These are phyloP conservation scores for Chionoecetes opilio DNA, from an alignment of 1,140 invertebrate species.

Conservation along the genomic window DNA sequence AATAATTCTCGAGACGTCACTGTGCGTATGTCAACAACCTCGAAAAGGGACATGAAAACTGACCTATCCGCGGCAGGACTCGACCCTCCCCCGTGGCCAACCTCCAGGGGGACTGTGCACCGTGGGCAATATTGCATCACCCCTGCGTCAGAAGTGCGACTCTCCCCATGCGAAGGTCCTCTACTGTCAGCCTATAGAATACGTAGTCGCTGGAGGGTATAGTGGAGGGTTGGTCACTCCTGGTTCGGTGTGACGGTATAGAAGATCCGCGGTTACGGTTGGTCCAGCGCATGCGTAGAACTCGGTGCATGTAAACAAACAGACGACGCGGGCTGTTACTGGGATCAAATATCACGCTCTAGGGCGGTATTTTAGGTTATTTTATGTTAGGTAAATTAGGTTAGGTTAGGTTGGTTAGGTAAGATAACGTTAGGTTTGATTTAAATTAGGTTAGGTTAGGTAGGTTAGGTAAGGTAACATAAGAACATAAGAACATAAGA, in stretches of 20 bases:
- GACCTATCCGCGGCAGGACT: neutral
- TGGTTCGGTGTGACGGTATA: neutral
- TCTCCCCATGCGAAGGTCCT: neutral
- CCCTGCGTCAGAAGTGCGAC: conserved; percentile 27
- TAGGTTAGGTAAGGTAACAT: too few species aligned
- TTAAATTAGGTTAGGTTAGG: too few species aligned
- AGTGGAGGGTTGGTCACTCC: neutral
- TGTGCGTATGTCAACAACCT: neutral
- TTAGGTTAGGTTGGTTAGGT: too few species aligned
- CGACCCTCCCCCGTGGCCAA: neutral
- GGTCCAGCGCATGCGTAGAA: too few species aligned
- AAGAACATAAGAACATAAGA: too few species aligned
- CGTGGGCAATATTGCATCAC: conserved; percentile 48
- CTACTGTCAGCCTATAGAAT: neutral
- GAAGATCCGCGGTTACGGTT: too few species aligned
- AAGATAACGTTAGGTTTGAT: too few species aligned
- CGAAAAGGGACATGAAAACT: neutral
- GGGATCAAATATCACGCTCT: too few species aligned
- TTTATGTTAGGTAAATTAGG: too few species aligned
- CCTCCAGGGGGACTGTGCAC: neutral
- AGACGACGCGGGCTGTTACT: too few species aligned
- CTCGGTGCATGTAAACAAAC: too few species aligned
- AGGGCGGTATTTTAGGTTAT: too few species aligned
- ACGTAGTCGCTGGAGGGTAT: neutral
- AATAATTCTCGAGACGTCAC: neutral